Percentiles rank a stretch among this genome's conserved stretches.
Conservation (phyloP, 2,113 vertebrate genomes). For the Lampris megalopsis region DNA sequence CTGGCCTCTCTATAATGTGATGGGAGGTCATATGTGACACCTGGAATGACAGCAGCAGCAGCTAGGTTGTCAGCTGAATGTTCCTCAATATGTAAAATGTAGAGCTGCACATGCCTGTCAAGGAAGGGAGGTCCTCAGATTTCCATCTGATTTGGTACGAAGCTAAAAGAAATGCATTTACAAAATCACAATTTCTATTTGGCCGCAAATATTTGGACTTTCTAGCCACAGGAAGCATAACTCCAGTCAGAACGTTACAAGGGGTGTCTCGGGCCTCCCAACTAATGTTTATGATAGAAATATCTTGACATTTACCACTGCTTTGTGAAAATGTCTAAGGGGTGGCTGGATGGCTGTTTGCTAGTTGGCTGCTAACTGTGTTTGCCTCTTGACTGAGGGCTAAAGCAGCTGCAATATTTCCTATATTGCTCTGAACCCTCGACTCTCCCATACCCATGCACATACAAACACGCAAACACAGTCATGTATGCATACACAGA, state of each 20-base stretch:
- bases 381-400: slow-evolving; percentile 50
- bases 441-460: background rate
- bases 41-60: background rate
- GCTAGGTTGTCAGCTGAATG: background rate
- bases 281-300: slow-evolving; percentile 32
- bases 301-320: slow-evolving; percentile 40
- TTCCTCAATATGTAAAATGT: slow-evolving; percentile 2
- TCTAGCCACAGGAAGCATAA: slow-evolving; percentile 5
- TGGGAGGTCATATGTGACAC: background rate
- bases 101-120: background rate
- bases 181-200: slow-evolving; percentile 3
- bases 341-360: background rate
- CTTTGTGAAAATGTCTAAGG: slow-evolving; percentile 29
- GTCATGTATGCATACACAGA: slow-evolving; percentile 1
- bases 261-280: slow-evolving; percentile 8
- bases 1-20: slow-evolving; percentile 22
- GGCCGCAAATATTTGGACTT: slow-evolving; percentile 1
- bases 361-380: slow-evolving; percentile 30
- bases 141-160: slow-evolving; percentile 7
- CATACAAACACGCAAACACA: slow-evolving; percentile 1
- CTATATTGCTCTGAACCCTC: background rate
- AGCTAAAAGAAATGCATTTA: slow-evolving; percentile 1
- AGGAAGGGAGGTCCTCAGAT: background rate
- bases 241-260: slow-evolving; percentile 16
- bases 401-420: slow-evolving; percentile 41